Conservation (phyloP, 2,797 vertebrate species). For the Amazonetta brasiliensis region DNA sequence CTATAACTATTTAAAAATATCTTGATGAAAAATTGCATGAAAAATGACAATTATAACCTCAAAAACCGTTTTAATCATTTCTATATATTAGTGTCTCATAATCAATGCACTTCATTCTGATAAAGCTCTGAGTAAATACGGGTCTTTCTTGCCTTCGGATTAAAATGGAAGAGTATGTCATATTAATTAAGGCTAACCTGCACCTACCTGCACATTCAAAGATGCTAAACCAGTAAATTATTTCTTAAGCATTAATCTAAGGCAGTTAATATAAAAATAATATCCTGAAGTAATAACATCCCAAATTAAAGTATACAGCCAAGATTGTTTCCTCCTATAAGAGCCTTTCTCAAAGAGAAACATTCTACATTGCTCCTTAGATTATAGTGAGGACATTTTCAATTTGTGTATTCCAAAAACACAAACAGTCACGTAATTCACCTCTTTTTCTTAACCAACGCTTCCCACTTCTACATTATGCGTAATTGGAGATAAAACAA, state of each 20-base stretch:
- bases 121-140: background rate
- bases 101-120: background rate
- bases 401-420: background rate
- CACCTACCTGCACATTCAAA: background rate
- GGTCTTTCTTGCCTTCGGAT: background rate
- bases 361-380: background rate
- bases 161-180: background rate
- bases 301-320: background rate
- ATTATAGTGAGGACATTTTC: background rate
- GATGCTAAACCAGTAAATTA: background rate
- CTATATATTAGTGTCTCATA: background rate
- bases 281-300: background rate
- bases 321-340: background rate
- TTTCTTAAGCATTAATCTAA: background rate
- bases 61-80: background rate
- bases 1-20: background rate
- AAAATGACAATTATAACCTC: background rate
- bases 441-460: background rate
- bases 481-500: background rate
- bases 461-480: background rate
- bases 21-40: no score
- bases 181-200: background rate
- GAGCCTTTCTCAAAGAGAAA: background rate
- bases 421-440: background rate
- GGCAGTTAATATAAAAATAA: background rate